A percentile compares a stretch with the other conserved stretches of the same genome.
Conservation (phyloP, 2,113 vertebrate species). For the Regulus satrapa region DNA sequence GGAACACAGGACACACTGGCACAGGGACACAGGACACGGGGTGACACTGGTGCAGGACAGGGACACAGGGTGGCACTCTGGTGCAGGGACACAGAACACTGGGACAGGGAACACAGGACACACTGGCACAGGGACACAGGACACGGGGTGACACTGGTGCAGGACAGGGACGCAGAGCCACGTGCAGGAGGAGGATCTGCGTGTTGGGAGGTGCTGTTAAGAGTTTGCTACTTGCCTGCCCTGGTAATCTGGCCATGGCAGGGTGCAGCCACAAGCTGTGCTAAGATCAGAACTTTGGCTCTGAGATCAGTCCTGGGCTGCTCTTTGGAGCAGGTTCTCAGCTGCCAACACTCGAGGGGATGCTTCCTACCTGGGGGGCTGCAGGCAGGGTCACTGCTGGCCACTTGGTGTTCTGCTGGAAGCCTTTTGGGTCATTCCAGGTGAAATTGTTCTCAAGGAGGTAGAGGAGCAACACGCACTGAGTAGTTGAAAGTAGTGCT, state of each 20-base stretch:
- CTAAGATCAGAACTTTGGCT: not conserved
- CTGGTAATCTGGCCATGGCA: fast-evolving
- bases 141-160: not conserved
- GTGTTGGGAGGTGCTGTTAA: not conserved
- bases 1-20: not conserved
- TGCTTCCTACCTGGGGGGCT: fast-evolving
- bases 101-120: not conserved
- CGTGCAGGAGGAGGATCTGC: not conserved
- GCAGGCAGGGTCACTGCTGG: fast-evolving
- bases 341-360: not conserved
- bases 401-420: not conserved
- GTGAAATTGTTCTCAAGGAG: not conserved
- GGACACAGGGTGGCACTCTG: not conserved
- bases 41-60: no score
- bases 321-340: not conserved
- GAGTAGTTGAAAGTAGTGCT: not conserved
- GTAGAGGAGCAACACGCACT: not conserved
- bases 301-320: not conserved
- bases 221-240: not conserved
- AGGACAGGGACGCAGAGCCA: no score
- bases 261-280: not conserved
- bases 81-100: not conserved
- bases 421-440: not conserved
- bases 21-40: not conserved
- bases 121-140: not conserved